Evolutionary conservation across 2,888 invertebrate species (phyloP).

Genomic region (Coleophora deauratella): DNA sequence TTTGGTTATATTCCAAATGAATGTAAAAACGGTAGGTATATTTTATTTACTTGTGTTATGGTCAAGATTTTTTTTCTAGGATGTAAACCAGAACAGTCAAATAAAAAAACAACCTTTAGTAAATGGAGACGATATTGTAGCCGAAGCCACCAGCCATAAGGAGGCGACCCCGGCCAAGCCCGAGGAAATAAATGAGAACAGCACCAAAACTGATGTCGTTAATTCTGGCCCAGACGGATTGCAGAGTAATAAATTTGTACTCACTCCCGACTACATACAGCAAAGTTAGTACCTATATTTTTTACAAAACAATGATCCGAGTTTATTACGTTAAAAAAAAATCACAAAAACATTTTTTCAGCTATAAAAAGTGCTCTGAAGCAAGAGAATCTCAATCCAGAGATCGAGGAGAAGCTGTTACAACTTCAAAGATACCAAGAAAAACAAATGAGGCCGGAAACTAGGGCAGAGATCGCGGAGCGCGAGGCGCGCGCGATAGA

Average conservation of each 20-base stretch:
- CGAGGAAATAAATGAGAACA: slow-evolving; percentile 54
- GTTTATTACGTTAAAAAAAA: too few species aligned
- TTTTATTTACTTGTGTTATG: too few species aligned
- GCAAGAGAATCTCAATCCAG: slow-evolving; percentile 92
- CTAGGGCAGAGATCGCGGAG: slow-evolving; percentile 34
- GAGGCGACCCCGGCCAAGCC: slow-evolving; percentile 54
- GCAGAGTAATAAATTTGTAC: slow-evolving; percentile 79
- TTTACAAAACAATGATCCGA: background rate
- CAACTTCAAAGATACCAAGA: slow-evolving; percentile 91
- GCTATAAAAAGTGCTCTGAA: slow-evolving; percentile 94
- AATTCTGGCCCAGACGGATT: slow-evolving; percentile 40
- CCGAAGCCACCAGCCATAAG: slow-evolving; percentile 50
- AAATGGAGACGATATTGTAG: slow-evolving; percentile 61
- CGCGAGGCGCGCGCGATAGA: slow-evolving; percentile 40
- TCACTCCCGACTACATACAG: slow-evolving; percentile 94
- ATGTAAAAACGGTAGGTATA: background rate
- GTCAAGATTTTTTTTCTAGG: slow-evolving; percentile 37
- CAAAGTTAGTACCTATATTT: slow-evolving; percentile 82
- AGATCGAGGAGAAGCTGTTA: slow-evolving; percentile 92
- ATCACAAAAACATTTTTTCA: too few species aligned
- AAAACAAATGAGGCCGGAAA: slow-evolving; percentile 80
- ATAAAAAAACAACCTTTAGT: slow-evolving; percentile 49
- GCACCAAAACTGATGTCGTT: slow-evolving; percentile 54
- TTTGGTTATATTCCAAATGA: background rate
- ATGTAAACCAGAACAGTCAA: slow-evolving; percentile 46